Evolutionary conservation across 2,113 vertebrate species (phyloP).

Genomic region (Thamnaconus septentrionalis): DNA sequence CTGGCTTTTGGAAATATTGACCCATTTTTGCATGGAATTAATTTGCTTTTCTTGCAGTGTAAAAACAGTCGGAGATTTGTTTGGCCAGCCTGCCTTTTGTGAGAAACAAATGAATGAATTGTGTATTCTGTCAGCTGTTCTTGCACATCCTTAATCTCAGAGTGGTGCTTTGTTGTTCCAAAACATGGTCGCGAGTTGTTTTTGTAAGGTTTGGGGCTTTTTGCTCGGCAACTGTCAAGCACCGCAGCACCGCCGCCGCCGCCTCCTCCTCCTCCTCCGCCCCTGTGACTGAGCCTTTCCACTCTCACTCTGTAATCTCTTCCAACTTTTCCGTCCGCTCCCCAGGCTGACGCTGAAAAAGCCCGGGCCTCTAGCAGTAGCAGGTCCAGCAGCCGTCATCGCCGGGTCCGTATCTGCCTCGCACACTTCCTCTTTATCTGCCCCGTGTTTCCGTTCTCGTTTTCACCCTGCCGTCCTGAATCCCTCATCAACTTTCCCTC

Average conservation of each 20-base stretch:
- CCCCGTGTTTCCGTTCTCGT: constrained; percentile 29
- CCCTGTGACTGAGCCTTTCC: constrained; percentile 12
- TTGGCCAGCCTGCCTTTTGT: too few species aligned
- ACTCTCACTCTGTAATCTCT: constrained; percentile 45
- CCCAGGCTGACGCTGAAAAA: constrained; percentile 91
- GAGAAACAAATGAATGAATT: background rate
- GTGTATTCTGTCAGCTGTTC: constrained; percentile 5
- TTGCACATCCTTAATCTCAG: constrained; percentile 21
- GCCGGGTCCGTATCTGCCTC: constrained; percentile 85
- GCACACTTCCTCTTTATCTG: constrained; percentile 36
- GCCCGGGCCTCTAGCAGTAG: constrained; percentile 80
- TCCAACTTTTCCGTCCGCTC: constrained; percentile 69
- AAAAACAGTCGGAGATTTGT: background rate
- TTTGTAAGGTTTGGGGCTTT: constrained; percentile 37
- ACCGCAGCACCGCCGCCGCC: background rate
- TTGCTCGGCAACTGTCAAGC: constrained; percentile 30
- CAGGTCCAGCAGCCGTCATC: constrained; percentile 77
- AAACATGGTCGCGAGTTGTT: constrained; percentile 28
- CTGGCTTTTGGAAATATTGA: constrained; percentile 7
- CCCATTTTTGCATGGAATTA: constrained; percentile 29
- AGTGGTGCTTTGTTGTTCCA: too few species aligned
- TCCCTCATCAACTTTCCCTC: constrained; percentile 46
- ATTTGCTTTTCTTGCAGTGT: constrained; percentile 15
- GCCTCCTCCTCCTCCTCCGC: constrained; percentile 5
- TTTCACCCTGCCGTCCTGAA: constrained; percentile 28